A percentile compares a stretch with the other conserved stretches of the same genome.
Evolutionary conservation across 2,888 invertebrate genomes (phyloP).

Genomic region (Papilio protenor): DNA sequence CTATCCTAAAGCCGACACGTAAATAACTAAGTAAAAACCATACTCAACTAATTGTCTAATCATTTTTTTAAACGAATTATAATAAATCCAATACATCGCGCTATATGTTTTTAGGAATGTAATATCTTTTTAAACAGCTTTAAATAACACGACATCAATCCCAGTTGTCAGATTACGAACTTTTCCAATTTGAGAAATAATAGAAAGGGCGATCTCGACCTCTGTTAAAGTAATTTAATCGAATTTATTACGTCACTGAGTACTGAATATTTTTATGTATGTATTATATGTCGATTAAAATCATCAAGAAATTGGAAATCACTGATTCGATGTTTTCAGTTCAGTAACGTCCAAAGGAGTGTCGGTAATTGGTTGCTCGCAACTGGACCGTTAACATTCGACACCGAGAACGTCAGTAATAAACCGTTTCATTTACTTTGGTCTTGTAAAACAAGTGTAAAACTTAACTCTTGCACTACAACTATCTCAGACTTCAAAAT

Average conservation of each 20-base stretch:
- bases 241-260: background rate
- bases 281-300: background rate
- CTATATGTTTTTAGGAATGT: too few relatives aligned
- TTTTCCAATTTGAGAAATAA: slow-evolving; percentile 37
- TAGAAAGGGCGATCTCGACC: slow-evolving; percentile 7
- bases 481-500: too few relatives aligned
- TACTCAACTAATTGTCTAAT: too few relatives aligned
- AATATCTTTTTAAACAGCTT: background rate
- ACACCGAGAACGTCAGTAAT: background rate
- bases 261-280: background rate
- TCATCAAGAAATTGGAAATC: background rate
- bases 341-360: slow-evolving; percentile 7
- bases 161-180: slow-evolving; percentile 26
- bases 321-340: slow-evolving; percentile 11
- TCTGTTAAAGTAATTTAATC: background rate
- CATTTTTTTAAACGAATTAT: too few relatives aligned
- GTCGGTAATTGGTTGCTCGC: background rate
- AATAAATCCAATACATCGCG: too few relatives aligned
- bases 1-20: too few relatives aligned
- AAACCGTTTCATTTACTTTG: background rate
- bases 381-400: background rate
- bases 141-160: slow-evolving; percentile 8
- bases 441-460: background rate
- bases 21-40: too few relatives aligned
- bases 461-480: background rate